Conservation (phyloP, 2,888 invertebrate species). For the Halictus ligatus region DNA sequence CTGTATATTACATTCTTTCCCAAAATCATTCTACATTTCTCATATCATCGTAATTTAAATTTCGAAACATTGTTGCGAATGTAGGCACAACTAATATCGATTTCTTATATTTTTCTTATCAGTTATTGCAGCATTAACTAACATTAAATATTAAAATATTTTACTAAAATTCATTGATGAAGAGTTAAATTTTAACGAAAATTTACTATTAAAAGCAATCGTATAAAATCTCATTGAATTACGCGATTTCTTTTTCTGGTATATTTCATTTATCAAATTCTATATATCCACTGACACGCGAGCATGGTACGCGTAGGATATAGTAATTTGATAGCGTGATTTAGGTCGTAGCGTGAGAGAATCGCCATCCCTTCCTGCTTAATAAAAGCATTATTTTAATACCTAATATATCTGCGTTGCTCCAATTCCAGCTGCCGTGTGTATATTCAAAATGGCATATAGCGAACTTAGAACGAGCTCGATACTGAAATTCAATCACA, state of each 20-base stretch:
- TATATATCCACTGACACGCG: neutral
- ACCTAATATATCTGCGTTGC: neutral
- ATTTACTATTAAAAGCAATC: too few species aligned
- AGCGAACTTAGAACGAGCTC: neutral
- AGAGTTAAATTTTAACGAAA: too few species aligned
- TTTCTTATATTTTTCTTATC: neutral
- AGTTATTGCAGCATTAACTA: neutral
- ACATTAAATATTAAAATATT: too few species aligned
- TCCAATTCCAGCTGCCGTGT: neutral
- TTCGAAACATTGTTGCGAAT: neutral
- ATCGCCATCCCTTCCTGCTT: neutral
- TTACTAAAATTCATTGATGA: too few species aligned
- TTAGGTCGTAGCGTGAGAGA: conserved; percentile 5
- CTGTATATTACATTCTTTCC: neutral
- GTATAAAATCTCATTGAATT: neutral
- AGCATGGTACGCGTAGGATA: neutral
- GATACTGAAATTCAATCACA: conserved; percentile 19
- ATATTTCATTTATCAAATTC: neutral
- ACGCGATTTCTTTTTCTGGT: neutral
- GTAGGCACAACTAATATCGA: neutral
- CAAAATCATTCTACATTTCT: neutral
- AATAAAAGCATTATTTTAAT: conserved; percentile 8
- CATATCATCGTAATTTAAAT: neutral
- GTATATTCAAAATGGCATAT: neutral
- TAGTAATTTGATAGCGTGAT: neutral